phyloP scores from a whole-genome alignment of 2,113 vertebrate genomes.

The Picathartes gymnocephalus region DNA sequence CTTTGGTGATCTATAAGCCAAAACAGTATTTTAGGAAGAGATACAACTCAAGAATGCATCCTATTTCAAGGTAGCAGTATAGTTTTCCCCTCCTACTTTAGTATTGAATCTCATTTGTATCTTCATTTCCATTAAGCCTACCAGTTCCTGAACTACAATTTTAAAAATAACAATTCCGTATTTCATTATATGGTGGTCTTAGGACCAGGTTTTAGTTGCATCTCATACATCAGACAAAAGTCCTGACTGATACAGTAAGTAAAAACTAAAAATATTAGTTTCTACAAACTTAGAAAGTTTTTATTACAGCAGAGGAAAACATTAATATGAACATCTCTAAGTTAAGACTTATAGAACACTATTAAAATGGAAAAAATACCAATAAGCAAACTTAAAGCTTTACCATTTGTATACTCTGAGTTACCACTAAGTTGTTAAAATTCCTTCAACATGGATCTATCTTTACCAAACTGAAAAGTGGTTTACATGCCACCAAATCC shows the following conservation, averaged over 20 bases:
- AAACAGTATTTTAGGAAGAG: conserved; percentile 11
- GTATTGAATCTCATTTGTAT: neutral
- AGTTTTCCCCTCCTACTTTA: neutral
- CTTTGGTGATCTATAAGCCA: conserved; percentile 37
- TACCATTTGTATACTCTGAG: neutral
- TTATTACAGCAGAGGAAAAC: neutral
- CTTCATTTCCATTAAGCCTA: neutral
- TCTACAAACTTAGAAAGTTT: neutral
- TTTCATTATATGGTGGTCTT: neutral
- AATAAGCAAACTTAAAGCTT: neutral
- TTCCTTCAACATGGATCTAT: neutral
- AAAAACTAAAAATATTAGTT: neutral
- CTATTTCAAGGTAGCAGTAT: neutral
- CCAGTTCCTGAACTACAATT: neutral
- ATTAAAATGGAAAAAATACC: neutral
- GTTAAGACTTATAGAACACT: neutral
- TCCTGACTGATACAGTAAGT: neutral
- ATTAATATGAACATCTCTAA: neutral
- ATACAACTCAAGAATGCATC: neutral
- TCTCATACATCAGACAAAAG: neutral
- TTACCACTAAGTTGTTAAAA: neutral
- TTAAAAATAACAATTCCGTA: neutral
- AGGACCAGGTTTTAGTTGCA: neutral
- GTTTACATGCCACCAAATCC: neutral
- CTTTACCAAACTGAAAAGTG: neutral